Conservation (phyloP, 2,888 invertebrate genomes). For the Scaptomyza polygonia region DNA sequence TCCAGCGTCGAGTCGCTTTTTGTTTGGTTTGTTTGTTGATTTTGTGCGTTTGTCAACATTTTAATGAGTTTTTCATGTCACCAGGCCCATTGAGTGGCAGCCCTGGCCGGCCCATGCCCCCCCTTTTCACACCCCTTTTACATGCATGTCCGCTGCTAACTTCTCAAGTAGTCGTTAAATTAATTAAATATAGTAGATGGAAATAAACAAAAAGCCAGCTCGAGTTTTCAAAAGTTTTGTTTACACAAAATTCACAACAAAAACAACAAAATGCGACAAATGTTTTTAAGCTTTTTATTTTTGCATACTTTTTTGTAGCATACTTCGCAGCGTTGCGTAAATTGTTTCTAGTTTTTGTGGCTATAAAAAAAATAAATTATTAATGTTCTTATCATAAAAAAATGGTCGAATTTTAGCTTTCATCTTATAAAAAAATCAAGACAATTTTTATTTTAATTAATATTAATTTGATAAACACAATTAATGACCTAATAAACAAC, state of each 20-base stretch:
- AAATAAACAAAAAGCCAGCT: conserved; percentile 47
- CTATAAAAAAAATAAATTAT: conserved; percentile 48
- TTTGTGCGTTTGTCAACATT: conserved; percentile 78
- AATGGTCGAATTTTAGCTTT: conserved; percentile 66
- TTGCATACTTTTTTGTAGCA: conserved; percentile 14
- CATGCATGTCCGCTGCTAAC: conserved; percentile 61
- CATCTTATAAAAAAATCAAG: conserved; percentile 28
- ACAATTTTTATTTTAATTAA: conserved; percentile 41
- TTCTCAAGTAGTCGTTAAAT: conserved; percentile 82
- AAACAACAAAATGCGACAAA: conserved; percentile 21
- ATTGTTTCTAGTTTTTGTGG: conserved; percentile 1
- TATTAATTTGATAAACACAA: conserved; percentile 51
- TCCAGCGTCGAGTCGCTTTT: conserved; percentile 36
- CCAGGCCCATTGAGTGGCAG: conserved; percentile 46
- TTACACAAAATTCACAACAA: conserved; percentile 31
- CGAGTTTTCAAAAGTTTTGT: conserved; percentile 56
- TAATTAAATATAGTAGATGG: conserved; percentile 79
- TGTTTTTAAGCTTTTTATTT: conserved; percentile 10
- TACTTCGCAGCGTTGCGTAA: conserved; percentile 38
- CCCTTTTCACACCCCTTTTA: conserved; percentile 13
- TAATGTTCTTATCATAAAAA: conserved; percentile 55
- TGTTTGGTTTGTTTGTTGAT: conserved; percentile 69
- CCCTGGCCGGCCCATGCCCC: conserved; percentile 6
- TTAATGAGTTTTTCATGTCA: conserved; percentile 81
- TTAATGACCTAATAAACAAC: conserved; percentile 33